These are phyloP conservation scores for Dipodomys spectabilis DNA, from an alignment of 2,113 vertebrate species.

Conservation along the genomic window DNA sequence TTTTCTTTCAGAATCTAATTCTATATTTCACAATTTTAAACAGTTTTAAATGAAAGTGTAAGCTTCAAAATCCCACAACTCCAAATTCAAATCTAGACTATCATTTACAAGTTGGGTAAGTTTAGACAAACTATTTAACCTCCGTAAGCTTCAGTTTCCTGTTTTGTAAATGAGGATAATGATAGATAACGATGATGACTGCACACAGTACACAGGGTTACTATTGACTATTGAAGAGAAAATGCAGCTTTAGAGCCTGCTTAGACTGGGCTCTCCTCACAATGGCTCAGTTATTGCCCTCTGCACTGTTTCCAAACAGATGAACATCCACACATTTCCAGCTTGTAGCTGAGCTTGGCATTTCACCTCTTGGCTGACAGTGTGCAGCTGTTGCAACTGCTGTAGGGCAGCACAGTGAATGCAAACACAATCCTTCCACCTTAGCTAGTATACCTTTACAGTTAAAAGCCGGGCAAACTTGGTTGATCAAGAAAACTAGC, in stretches of 20 bases:
- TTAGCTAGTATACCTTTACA: neutral
- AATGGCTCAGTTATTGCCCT: neutral
- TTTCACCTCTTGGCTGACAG: neutral
- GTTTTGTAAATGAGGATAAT: neutral
- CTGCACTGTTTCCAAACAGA: neutral
- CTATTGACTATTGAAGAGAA: neutral
- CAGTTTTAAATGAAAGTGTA: neutral
- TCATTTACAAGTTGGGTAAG: neutral
- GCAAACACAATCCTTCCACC: neutral
- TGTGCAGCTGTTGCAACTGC: neutral
- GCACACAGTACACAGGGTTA: neutral
- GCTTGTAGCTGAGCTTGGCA: neutral
- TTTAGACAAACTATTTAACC: neutral
- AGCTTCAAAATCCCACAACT: neutral
- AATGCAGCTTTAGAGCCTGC: neutral
- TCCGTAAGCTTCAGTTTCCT: neutral
- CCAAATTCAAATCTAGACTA: neutral
- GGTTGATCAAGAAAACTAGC: too few relatives aligned
- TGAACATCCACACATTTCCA: neutral
- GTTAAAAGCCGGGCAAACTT: neutral
- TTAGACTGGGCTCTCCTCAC: neutral
- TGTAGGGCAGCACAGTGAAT: neutral
- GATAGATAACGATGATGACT: neutral
- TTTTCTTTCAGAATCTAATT: conserved; percentile 13
- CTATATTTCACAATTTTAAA: conserved; percentile 31